Base-by-base conservation (phyloP, 1,140 invertebrate species). In the Latrodectus geometricus region DNA sequence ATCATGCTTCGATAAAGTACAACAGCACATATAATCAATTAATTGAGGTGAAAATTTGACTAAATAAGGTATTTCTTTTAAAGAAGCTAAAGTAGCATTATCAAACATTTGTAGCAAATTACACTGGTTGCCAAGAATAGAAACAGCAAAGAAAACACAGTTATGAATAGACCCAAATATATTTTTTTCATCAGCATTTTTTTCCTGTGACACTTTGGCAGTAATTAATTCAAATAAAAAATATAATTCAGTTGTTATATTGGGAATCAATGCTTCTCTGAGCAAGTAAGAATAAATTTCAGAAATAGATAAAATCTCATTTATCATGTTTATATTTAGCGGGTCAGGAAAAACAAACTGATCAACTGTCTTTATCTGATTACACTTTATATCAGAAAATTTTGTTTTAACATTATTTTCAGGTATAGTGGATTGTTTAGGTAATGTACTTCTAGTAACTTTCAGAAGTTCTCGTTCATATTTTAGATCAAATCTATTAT, bases 101-200 rank as follows among this genome's bases (percentile, higher is more conserved):
- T 94, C 94, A 52, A 94, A 90, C 86, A 90, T 90, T 35, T 89
- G 89, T 49, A 94, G 88, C n/a, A 94, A 89, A 20, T 90, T 88
- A 50, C 90, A 89, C 69, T 92, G 91, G 56, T 90, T 88, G 75
- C 91, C 89, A 48, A 94, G 90, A 82, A 93, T 91, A 76, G 89
- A 90, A n/a, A 91, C 90, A 65, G 93, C 92, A 91, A 94, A 94
- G 90, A 93, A 94, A 9, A 94, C 91, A 88, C 93, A 92, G 90
- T 94, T 94, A 88, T 94, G 93, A 35, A 93, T 89, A 14, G 87
- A 65, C 61, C n/a, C 20, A 81, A 89, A 88, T 8, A 87, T 49
- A 20, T 65, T 61, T 21, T 79, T 49, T 48, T 84, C 17, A 17
- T 65, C 12, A 20, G 83, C 52, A 9, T 52, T 49, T 86, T 61